These are phyloP conservation scores for Antheraea mylitta DNA, from an alignment of 1,140 invertebrate species.

Conservation along the genomic window DNA sequence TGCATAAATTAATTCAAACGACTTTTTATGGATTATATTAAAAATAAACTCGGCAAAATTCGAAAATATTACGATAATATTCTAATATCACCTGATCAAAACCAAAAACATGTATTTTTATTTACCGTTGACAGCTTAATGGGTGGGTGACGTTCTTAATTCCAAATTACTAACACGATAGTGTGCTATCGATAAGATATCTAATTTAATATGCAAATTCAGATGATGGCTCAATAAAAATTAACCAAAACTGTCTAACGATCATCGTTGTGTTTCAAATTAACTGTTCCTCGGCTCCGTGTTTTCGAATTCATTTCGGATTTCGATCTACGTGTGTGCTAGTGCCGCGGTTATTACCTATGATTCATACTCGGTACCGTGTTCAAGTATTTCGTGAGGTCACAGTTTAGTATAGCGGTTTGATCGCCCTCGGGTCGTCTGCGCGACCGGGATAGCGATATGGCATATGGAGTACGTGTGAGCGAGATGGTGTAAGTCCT, in stretches of 20 bases:
- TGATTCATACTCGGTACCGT: conserved; percentile 62
- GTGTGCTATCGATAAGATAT: conserved; percentile 21
- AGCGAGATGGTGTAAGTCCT: conserved; percentile 36
- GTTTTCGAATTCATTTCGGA: conserved; percentile 48
- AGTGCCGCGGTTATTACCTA: conserved; percentile 58
- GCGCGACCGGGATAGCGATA: conserved; percentile 43
- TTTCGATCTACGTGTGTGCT: conserved; percentile 56
- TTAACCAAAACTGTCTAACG: conserved; percentile 33
- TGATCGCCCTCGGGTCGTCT: conserved; percentile 68
- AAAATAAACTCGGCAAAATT: not conserved
- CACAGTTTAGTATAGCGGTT: conserved; percentile 76
- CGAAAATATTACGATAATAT: not conserved
- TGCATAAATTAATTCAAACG: not conserved
- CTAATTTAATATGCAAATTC: conserved; percentile 44
- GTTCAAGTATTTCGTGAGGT: conserved; percentile 71
- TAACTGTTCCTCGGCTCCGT: not conserved
- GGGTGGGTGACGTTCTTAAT: conserved; percentile 17
- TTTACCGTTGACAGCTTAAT: conserved; percentile 28
- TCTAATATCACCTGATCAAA: not conserved
- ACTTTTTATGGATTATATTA: not conserved
- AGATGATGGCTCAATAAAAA: conserved; percentile 48
- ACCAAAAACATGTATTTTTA: conserved; percentile 6
- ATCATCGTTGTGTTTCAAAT: conserved; percentile 29
- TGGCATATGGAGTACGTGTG: conserved; percentile 30
- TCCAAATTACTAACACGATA: conserved; percentile 16